Evolutionary conservation across 2,888 invertebrate genomes (phyloP).

Genomic region (Coleophora flavipennella): DNA sequence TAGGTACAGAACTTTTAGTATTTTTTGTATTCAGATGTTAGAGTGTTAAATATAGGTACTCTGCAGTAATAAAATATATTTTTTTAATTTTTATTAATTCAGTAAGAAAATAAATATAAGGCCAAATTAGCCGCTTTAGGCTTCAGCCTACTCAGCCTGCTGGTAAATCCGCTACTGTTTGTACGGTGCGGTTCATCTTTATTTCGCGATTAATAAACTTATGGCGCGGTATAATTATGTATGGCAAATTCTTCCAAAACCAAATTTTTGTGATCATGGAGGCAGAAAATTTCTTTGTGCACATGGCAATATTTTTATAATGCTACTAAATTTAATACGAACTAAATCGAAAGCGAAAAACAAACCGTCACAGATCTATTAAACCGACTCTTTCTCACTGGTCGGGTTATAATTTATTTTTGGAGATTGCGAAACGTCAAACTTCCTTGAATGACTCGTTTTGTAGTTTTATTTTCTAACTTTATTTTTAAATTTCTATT

Average conservation of each 20-base stretch:
- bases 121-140: no score
- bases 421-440: conserved; percentile 67
- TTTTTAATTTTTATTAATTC: no score
- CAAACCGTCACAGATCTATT: not conserved
- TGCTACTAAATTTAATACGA: not conserved
- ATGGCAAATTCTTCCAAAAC: not conserved
- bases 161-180: no score
- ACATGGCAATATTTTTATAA: conserved; percentile 1
- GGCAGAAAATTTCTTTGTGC: not conserved
- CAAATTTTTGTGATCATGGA: not conserved
- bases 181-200: no score
- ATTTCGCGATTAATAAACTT: no score
- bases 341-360: not conserved
- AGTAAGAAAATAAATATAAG: no score
- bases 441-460: conserved; percentile 22
- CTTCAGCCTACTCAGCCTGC: no score
- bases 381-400: conserved; percentile 7
- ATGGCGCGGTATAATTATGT: not conserved
- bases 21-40: no score
- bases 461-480: conserved; percentile 12
- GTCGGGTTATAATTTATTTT: conserved; percentile 39
- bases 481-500: conserved; percentile 8
- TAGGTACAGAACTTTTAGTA: no score
- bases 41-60: no score
- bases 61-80: no score